Percentiles rank a stretch among this genome's conserved stretches.
These are phyloP conservation scores for Anastatus disparis DNA, from an alignment of 1,140 invertebrate species.

Conservation along the genomic window DNA sequence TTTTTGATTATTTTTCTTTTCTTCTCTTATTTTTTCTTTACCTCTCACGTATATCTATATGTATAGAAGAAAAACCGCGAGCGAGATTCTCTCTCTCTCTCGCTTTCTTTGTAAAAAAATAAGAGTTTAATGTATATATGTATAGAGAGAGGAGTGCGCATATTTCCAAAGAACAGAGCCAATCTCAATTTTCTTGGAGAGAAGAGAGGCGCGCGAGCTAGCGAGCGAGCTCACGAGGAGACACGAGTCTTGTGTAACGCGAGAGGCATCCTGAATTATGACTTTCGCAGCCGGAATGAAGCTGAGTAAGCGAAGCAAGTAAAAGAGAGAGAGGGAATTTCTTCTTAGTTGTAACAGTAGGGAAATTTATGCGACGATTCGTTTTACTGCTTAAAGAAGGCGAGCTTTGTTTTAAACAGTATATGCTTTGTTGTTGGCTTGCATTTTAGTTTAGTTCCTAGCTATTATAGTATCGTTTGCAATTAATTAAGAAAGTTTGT, in stretches of 20 bases:
- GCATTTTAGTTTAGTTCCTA: not conserved
- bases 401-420: constrained; percentile 12
- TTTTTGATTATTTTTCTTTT: not conserved
- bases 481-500: constrained; percentile 1
- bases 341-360: not conserved
- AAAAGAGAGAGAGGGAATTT: not conserved
- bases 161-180: constrained; percentile 22
- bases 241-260: constrained; percentile 6
- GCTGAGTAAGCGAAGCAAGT: no score
- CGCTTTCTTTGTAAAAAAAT: no score
- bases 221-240: no score
- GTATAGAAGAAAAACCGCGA: not conserved
- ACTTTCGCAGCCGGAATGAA: no score
- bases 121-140: no score
- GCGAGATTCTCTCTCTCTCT: not conserved
- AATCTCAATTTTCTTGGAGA: constrained; percentile 33
- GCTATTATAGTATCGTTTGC: not conserved
- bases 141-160: no score
- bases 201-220: not conserved
- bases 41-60: no score
- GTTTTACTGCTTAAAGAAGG: not conserved
- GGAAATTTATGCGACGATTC: constrained; percentile 33
- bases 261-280: constrained; percentile 35
- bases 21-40: not conserved
- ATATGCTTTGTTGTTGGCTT: not conserved